Base-by-base conservation (phyloP, 23 tunicate species). In the Halocynthia aurantium region DNA sequence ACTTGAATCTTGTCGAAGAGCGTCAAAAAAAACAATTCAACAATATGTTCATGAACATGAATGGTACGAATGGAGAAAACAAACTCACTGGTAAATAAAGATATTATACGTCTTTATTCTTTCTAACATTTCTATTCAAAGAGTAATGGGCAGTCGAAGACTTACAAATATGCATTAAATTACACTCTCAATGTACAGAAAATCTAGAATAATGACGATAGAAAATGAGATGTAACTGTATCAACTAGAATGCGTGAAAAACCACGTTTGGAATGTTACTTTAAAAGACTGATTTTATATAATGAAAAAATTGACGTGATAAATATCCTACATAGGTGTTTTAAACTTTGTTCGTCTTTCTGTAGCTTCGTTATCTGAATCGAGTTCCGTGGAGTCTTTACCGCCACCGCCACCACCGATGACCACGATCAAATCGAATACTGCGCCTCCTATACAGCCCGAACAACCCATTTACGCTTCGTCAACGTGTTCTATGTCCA, bases 311-410 rank as follows among this genome's bases (percentile, higher is more conserved):
- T 13, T 58, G 17, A 15, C 63, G n/a, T 58, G n/a, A 58, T 13
- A 58, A 58, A n/a, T 58, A 58, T n/a, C 63, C 17, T n/a, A 58
- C 63, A 58, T 13, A 58, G 15, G 4, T n/a, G 17, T 15, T 58
- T 58, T 58, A 51, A 12, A 67, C 63, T 40, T 55, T n/a, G 4
- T 53, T 52, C 12, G 70, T 71, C 56, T 51, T 64, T 69, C 76
- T 84, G 44, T 75, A 89, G 96, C 85, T 22, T 84, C 70, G 22
- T 15, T 65, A 15, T 65, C 96, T 21, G 88, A 89, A 44, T 89
- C 96, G 20, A 89, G 96, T 54, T 89, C 96, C 70, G 61, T 89
- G 11, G 96, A 89, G 44, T 89, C 96, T 15, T 80, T 89, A 52
- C 96, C 96, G 15, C 85, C 88, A 17, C 95, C 84, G 2, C 96